Evolutionary conservation across 2,888 invertebrate genomes (phyloP), one percentile per base, ranked within the genome.

Genomic region (Acronicta aceris): DNA sequence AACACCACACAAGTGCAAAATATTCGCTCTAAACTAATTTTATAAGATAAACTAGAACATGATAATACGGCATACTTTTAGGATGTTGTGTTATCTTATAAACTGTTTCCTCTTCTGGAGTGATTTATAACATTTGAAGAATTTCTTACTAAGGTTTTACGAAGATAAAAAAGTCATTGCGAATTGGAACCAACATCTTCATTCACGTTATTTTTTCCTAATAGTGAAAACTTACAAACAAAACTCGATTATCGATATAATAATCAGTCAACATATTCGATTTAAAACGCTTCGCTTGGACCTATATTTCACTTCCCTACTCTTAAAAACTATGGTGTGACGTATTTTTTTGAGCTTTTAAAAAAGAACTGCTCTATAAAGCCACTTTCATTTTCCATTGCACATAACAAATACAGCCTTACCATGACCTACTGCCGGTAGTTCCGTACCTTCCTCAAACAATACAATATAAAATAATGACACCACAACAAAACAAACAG

Each of bases 41-140:
- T 45, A 15, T 10, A 43, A 57, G 36, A 51, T 56, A 43, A 67
- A 69, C 57, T 69, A 63, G 69, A 63, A 69, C 33, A 16, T 36
- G n/a, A 53, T 21, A 50, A 67, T 67, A 53, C 4, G 45, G 15
- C 64, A 67, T 63, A 67, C 49, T 69, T 63, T 50, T 68, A 25
- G 9, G 2, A 33, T 47, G 30, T 21, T 21, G 21, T 21, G 4
- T 33, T 8, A 5, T 5, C 16, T 16, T 12, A 36, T 36, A 13
- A 36, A 36, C 36, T 13, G 13, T 36, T 13, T 36, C 5, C 33
- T 33, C 12, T 33, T 33, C 2, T 33, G 7, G 33, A 12, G 7
- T 33, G 12, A 33, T 33, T 33, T 33, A 33, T 36, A 13, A 13
- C 3, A 36, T 36, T 36, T 13, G 13, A 36, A 36, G 36, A 36